A percentile compares a stretch with the other conserved stretches of the same genome.
phyloP scores from a whole-genome alignment of 2,888 invertebrate species.

The Drosophila multiciliata region DNA sequence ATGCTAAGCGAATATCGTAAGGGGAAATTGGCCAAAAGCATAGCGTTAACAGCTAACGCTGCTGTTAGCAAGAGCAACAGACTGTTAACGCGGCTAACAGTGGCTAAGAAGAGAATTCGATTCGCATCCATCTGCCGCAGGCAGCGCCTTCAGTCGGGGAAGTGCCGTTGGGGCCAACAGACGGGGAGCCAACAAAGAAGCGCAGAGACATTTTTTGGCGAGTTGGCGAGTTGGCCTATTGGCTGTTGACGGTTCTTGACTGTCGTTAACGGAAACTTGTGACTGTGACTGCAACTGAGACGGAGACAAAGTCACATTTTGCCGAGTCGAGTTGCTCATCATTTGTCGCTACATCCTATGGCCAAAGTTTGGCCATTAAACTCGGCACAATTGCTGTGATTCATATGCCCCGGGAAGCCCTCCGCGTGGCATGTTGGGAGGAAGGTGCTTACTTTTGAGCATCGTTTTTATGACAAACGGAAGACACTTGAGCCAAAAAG shows the following conservation, averaged over 20 bases:
- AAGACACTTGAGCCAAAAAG: slow-evolving; percentile 71
- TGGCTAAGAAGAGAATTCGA: neutral
- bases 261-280: slow-evolving; percentile 24
- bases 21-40: slow-evolving; percentile 54
- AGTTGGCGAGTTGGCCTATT: slow-evolving; percentile 35
- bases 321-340: slow-evolving; percentile 52
- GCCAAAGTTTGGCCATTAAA: slow-evolving; percentile 77
- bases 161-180: slow-evolving; percentile 55
- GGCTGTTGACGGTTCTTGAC: slow-evolving; percentile 3
- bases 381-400: slow-evolving; percentile 72
- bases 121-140: slow-evolving; percentile 14
- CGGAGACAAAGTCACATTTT: slow-evolving; percentile 41
- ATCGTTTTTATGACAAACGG: slow-evolving; percentile 76
- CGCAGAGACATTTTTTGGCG: slow-evolving; percentile 17
- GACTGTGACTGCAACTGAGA: slow-evolving; percentile 22
- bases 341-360: slow-evolving; percentile 75
- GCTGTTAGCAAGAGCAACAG: slow-evolving; percentile 28
- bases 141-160: slow-evolving; percentile 58
- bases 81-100: slow-evolving; percentile 8
- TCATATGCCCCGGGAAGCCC: slow-evolving; percentile 61
- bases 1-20: slow-evolving; percentile 66
- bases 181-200: slow-evolving; percentile 32
- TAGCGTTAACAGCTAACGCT: slow-evolving; percentile 11
- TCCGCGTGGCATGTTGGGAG: neutral
- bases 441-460: slow-evolving; percentile 18